Evolutionary conservation across 2,797 vertebrate species (phyloP).

Genomic region (Sebastiscus tertius): DNA sequence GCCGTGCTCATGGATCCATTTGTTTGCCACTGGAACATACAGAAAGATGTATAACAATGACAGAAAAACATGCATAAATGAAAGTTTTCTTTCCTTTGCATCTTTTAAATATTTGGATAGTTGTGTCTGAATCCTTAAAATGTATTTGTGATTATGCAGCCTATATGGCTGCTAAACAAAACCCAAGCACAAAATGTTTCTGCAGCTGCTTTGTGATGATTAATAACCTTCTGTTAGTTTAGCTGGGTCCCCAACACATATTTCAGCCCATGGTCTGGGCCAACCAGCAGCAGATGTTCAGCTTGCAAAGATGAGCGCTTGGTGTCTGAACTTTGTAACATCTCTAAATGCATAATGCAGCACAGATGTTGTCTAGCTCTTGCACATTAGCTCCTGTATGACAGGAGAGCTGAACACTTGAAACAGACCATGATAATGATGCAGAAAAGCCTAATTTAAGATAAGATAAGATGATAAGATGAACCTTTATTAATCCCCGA

Average conservation of each 20-base stretch:
- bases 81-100: background rate
- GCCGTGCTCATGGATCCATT: conserved; percentile 94
- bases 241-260: conserved; percentile 23
- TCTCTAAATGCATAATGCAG: conserved; percentile 52
- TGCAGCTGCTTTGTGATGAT: conserved; percentile 45
- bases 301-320: conserved; percentile 29
- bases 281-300: conserved; percentile 64
- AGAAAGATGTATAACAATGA: background rate
- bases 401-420: background rate
- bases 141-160: background rate
- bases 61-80: background rate
- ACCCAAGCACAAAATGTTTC: conserved; percentile 20
- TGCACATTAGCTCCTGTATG: conserved; percentile 13
- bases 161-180: background rate
- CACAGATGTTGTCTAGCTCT: conserved; percentile 60
- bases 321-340: conserved; percentile 48
- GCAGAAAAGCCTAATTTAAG: background rate
- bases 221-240: conserved; percentile 38
- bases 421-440: background rate
- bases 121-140: background rate
- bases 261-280: conserved; percentile 27
- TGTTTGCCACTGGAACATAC: conserved; percentile 90
- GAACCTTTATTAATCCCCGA: no score
- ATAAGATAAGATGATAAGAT: no score
- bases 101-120: background rate